Conservation (phyloP, 2,113 vertebrate genomes). For the Halcyon malimbica region DNA sequence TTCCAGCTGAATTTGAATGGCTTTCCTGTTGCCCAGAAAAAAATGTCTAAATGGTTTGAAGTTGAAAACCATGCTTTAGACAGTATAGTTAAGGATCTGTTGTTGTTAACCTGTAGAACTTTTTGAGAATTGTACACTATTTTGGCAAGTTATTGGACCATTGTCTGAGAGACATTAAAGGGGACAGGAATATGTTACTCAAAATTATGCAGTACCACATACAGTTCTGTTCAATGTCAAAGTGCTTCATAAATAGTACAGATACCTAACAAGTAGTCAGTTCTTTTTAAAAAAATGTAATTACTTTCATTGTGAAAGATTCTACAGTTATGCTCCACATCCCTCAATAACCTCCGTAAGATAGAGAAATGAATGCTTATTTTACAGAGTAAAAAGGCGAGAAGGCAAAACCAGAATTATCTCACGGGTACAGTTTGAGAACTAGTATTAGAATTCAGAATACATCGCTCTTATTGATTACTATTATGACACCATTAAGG, state of each 20-base stretch:
- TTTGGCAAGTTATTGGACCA: neutral
- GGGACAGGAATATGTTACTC: neutral
- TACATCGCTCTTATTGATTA: neutral
- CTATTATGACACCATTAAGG: neutral
- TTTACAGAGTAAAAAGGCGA: neutral
- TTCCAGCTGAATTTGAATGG: slow-evolving; percentile 46
- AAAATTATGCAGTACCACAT: neutral
- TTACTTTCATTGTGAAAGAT: neutral
- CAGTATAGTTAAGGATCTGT: neutral
- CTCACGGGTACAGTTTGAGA: neutral
- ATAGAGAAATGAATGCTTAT: neutral
- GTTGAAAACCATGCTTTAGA: neutral
- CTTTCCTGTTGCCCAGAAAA: slow-evolving; percentile 26
- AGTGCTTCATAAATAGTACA: neutral
- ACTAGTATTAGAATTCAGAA: neutral
- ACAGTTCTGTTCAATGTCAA: neutral
- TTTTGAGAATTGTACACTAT: neutral
- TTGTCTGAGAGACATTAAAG: neutral
- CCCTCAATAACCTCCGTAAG: neutral
- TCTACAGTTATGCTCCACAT: neutral
- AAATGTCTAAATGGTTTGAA: slow-evolving; percentile 12
- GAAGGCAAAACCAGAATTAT: neutral
- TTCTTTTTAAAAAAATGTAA: neutral
- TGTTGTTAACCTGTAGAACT: neutral
- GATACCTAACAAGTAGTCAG: neutral